phyloP scores from a whole-genome alignment of 2,888 invertebrate species.

The Rhimphoctona megacephalus region DNA sequence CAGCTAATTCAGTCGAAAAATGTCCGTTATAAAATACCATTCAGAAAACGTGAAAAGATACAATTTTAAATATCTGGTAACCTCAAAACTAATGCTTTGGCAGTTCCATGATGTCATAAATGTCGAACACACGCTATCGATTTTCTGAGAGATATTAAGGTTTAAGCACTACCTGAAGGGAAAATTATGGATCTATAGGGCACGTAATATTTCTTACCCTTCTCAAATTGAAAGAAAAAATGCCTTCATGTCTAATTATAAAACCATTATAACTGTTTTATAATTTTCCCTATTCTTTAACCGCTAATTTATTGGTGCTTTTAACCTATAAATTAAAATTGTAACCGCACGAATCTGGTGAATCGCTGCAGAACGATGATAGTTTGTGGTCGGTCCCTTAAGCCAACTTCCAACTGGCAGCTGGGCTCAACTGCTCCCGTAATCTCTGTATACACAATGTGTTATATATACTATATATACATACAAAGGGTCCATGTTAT shows the following conservation, averaged over 20 bases:
- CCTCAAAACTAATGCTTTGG: background rate
- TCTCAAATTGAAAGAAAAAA: too few relatives aligned
- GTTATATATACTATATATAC: background rate
- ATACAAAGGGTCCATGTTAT: background rate
- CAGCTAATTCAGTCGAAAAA: constrained; percentile 15
- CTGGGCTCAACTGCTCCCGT: constrained; percentile 32
- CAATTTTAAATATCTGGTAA: background rate
- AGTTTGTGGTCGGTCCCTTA: constrained; percentile 35
- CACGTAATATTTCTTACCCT: too few relatives aligned
- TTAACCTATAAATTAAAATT: constrained; percentile 14
- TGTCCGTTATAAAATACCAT: constrained; percentile 34
- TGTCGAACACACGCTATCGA: background rate
- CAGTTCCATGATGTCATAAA: background rate
- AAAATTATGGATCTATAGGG: background rate
- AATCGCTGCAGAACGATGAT: constrained; percentile 28
- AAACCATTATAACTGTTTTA: too few relatives aligned
- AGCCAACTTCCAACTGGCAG: constrained; percentile 35
- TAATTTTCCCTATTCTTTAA: background rate
- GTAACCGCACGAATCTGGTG: background rate
- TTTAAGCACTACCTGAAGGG: background rate
- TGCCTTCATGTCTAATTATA: too few relatives aligned
- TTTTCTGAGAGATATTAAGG: background rate
- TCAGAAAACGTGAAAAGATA: constrained; percentile 46
- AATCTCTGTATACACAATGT: constrained; percentile 32
- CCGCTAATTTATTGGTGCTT: background rate